Evolutionary conservation across 2,113 vertebrate species (phyloP), one percentile per base, ranked within the genome.

Genomic region (Saccopteryx leptura): DNA sequence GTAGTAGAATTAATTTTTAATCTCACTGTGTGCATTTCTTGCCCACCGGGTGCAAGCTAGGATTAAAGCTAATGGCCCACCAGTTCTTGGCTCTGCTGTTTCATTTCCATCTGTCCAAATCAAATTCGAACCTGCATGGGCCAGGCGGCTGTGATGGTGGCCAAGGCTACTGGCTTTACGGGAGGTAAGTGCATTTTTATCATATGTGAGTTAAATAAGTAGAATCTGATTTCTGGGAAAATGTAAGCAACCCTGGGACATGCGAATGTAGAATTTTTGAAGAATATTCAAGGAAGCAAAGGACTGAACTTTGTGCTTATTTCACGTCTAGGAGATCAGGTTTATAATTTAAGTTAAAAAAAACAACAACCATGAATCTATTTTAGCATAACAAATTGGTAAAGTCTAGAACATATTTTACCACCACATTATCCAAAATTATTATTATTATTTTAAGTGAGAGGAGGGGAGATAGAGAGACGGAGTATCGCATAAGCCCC

Each of bases 341-440:
- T 9, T 66, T 68, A 24, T 66, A 60, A 58, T 75, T 94, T 65
- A 33, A 18, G 33, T 54, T 81, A 58, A 84, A 80, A 63, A 68
- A 92, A 69, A 78, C 18, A 39, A 39, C 39, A 39, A 39, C 39
- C 39, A 8, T 21, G 60, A 85, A 39, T 23, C 46, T 75, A 11
- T 74, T 74, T 88, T 61, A 80, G 48, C 52, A 54, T 61, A 60
- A 56, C n/a, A 76, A 61, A 10, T 85, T 84, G 84, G 79, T 48
- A 46, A 86, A 56, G 28, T 72, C 81, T 83, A 76, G 19, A 74
- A 74, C 39, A 5, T 65, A 50, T 9, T 94, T 95, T 66, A 93
- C 71, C 91, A 31, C 46, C 31, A 84, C n/a, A 11, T 72, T 85
- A 63, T 80, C 78, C 63, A 86, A 9, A 81, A 50, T 60, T 61